Base-by-base conservation (phyloP, 2,113 vertebrate species). In the Cyprinus carpio region DNA sequence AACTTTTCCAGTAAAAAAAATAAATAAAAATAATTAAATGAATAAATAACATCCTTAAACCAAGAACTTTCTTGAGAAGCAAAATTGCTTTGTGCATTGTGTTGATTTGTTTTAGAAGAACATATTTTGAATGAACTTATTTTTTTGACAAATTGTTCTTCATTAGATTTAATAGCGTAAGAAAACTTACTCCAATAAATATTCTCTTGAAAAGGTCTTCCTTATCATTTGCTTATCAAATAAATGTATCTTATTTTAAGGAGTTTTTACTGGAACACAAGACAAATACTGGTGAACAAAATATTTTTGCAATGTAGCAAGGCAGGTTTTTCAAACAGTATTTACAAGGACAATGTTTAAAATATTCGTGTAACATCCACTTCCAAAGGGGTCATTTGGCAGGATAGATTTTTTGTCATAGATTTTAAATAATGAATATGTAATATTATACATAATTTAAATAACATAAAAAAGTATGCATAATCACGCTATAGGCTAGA, bases 261-360 rank as follows among this genome's bases (percentile, higher is more conserved):
- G 62, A 65, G 7, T 16, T 29, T 2, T 29, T 15, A 65, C 62
- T 65, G 62, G 27, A 65, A 65, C 27, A 31, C 27, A 31, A 65
- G 27, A 31, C 64, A 65, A 29, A 65, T 29, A 31, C 6, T 65
- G 27, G 31, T 16, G 5, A 64, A 64, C 4, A 64, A 64, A 27
- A 64, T 64, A 40, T 64, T 31, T 65, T 27, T 15, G 27, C 15
- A 31, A 65, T 15, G 62, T 29, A 64, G 46, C 51, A 76, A 76
- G 25, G 15, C 49, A 56, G 1, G 16, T 54, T 34, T 11, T 77
- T 29, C 25, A 51, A 75, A 31, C 15, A 23, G 9, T 54, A 56
- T 54, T 77, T 51, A 65, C n/a, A n/a, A 51, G 74, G 20, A 34
- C 75, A 77, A 56, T 20, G 29, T 31, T 77, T 49, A 75, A n/a